These are phyloP conservation scores for Phytoseiulus persimilis DNA, from an alignment of 2,888 invertebrate species.

Conservation along the genomic window DNA sequence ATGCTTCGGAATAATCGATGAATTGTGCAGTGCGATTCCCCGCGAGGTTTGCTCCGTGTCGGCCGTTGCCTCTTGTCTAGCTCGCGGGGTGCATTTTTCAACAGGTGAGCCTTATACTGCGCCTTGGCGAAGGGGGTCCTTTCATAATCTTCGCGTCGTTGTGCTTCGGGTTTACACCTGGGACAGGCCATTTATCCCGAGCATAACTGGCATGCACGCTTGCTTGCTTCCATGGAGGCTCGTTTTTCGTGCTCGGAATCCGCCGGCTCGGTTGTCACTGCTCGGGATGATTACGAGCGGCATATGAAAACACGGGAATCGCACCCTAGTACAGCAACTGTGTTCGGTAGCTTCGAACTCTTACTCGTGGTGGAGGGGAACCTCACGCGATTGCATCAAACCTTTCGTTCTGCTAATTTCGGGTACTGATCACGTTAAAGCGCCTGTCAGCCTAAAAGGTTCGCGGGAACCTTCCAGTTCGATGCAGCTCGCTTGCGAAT, in stretches of 20 bases:
- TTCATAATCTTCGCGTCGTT: not conserved
- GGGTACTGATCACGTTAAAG: too few species aligned
- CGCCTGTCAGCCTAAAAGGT: not conserved
- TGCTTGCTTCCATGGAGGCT: not conserved
- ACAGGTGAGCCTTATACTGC: not conserved
- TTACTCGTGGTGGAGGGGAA: too few species aligned
- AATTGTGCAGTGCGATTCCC: not conserved
- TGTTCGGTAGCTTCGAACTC: too few species aligned
- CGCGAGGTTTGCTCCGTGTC: not conserved
- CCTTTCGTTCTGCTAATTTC: too few species aligned
- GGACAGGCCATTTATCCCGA: not conserved
- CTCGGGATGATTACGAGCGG: not conserved
- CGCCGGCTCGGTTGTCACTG: not conserved
- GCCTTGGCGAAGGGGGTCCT: not conserved
- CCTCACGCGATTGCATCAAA: too few species aligned
- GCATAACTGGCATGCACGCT: not conserved
- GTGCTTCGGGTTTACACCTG: constrained; percentile 5
- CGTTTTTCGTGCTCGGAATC: not conserved
- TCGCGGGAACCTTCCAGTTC: not conserved
- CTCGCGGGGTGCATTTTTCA: not conserved
- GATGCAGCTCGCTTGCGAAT: not conserved
- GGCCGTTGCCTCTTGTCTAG: not conserved
- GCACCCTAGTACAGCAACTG: not conserved
- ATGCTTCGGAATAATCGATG: not conserved
- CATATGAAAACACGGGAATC: not conserved